Evolutionary conservation across 2,888 invertebrate genomes (phyloP), one percentile per base, ranked within the genome.

Genomic region (Eilema depressum): DNA sequence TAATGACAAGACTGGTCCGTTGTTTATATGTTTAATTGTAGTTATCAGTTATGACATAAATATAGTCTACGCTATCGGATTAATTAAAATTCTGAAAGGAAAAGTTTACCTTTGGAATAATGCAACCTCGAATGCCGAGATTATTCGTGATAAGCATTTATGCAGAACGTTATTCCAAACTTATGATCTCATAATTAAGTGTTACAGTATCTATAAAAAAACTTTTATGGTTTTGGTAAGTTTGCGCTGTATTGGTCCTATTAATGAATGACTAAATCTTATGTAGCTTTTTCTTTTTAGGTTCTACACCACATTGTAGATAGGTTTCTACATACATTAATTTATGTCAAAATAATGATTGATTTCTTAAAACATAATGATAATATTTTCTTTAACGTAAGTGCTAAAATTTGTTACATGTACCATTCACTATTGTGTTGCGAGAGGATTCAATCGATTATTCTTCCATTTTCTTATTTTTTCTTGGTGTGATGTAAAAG

Each of bases 41-140:
- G 3, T 33, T 3, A 26, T 63, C 0, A 37, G 47, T 26, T 69
- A 60, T 56, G 70, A 77, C 14, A 3, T 25, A 14, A 69, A 68
- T 23, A 61, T 77, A 0, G 30, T 77, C 3, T 71, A 75, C 59
- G 60, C 67, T 1, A 41, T 56, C 0, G 63, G 72, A 26, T 53
- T 75, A 10, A 68, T 71, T 11, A 62, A 41, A 0, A 3, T 73
- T 11, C 59, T 77, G n/a, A 69, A 63, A 66, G 23, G 70, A 65
- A 74, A 74, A 56, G 23, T 72, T 10, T 23, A 56, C 26, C n/a
- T 75, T 17, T 66, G 62, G 70, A 62, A 66, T 20, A 57, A 37
- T 11, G 30, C 60, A 60, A 56, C 26, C 4, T 14, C 59, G 5
- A 37, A 47, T 10, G 17, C 20, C 0, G 8, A 61, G 25, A 61